Evolutionary conservation across 2,113 vertebrate species (phyloP).

Genomic region (Damaliscus lunatus): DNA sequence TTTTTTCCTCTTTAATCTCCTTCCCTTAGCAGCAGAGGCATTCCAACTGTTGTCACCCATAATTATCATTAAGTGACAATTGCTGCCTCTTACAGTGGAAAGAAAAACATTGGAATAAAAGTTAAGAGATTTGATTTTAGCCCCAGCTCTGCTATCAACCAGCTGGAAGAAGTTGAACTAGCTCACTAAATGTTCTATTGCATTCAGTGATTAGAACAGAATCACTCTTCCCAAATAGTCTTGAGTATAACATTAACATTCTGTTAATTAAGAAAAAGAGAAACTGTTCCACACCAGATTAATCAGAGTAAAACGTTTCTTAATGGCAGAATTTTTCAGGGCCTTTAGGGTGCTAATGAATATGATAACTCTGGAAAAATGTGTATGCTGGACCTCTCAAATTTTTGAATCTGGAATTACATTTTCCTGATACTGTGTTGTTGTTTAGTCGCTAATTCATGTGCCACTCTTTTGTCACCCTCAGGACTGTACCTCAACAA

Average conservation of each 20-base stretch:
- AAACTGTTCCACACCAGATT: background rate
- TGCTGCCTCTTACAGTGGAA: background rate
- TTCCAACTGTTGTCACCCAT: background rate
- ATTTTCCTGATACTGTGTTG: background rate
- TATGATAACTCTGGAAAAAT: background rate
- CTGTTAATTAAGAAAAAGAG: background rate
- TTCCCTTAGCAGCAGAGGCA: background rate
- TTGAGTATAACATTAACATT: background rate
- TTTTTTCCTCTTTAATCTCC: background rate
- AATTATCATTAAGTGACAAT: background rate
- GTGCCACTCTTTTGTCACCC: background rate
- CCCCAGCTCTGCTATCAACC: background rate
- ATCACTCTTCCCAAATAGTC: background rate
- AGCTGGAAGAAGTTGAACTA: background rate
- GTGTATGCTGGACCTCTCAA: background rate
- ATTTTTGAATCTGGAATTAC: background rate
- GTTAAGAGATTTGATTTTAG: background rate
- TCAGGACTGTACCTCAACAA: background rate
- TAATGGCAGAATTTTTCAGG: background rate
- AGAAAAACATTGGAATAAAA: background rate
- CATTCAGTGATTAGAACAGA: background rate
- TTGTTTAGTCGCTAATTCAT: background rate
- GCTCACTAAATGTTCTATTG: background rate
- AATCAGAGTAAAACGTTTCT: background rate
- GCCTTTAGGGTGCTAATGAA: background rate